These are phyloP conservation scores for Toxotes lorentzi DNA, from an alignment of 2,797 vertebrate genomes.

Conservation along the genomic window DNA sequence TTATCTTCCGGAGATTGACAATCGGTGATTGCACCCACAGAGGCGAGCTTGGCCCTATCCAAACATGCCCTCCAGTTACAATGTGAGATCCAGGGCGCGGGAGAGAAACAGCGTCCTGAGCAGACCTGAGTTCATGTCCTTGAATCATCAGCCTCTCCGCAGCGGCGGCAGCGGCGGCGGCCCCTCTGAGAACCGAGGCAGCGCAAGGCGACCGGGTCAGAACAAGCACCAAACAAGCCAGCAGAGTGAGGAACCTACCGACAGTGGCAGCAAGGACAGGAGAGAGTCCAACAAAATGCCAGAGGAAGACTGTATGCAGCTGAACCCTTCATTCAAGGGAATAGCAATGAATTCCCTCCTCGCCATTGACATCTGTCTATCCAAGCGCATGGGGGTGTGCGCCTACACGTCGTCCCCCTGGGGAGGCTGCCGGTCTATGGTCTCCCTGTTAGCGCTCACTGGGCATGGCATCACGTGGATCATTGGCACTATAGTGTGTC, in stretches of 20 bases:
- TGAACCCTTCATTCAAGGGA: constrained; percentile 96
- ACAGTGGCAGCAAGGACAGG: constrained; percentile 84
- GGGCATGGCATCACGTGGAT: constrained; percentile 97
- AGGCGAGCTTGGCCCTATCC: constrained; percentile 46
- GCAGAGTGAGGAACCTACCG: constrained; percentile 72
- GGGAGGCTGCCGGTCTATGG: constrained; percentile 95
- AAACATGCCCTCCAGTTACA: constrained; percentile 90
- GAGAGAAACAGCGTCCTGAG: constrained; percentile 91
- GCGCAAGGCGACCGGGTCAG: constrained; percentile 75
- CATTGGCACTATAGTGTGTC: constrained; percentile 92
- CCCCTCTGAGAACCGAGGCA: constrained; percentile 81
- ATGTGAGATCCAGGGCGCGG: constrained; percentile 85
- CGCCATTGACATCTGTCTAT: constrained; percentile 96
- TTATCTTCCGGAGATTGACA: constrained; percentile 49
- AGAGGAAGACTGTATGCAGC: constrained; percentile 97
- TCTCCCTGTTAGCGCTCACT: constrained; percentile 92
- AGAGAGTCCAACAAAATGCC: constrained; percentile 88
- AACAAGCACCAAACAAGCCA: constrained; percentile 76
- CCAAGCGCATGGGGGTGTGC: constrained; percentile 95
- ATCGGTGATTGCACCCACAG: constrained; percentile 31
- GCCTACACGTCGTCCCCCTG: constrained; percentile 91
- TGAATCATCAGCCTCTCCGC: constrained; percentile 87
- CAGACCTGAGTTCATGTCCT: constrained; percentile 95
- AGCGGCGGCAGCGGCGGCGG: constrained; percentile 47
- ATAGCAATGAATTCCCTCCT: constrained; percentile 95